Base-by-base conservation (phyloP, 64 coral and sea anemone genomes). In the Trachythela sp. region DNA sequence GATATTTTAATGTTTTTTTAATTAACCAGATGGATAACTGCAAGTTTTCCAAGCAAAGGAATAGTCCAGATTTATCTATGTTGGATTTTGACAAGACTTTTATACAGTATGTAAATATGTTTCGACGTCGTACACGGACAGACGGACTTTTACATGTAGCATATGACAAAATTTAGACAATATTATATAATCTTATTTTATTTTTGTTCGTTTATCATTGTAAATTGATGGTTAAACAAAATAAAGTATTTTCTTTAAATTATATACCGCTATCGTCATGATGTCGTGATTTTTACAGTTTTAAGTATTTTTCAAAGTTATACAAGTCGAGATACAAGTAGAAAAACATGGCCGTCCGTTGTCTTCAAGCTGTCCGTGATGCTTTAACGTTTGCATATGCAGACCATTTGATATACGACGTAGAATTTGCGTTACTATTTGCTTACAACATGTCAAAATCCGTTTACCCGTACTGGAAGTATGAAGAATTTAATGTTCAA, bases 401-500 rank as follows among this genome's bases (percentile, higher is more conserved):
- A 6, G 33, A 72, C 68, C n/a, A 72, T 26, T 72, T 72, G 68
- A 31, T 72, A 72, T 14, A 72, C 33, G 33, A 31, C 68, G 68
- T 31, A 31, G 68, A 72, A 72, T 72, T 31, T 26, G 68, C 33
- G n/a, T 35, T 72, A 1, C 68, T 72, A 31, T 29, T 13, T 13
- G 68, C 17, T 0, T 27, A 35, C 33, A 72, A 35, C 33, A 27
- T 31, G 9, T 72, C 68, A 4, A 27, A 0, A 35, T 35, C 68
- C 68, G 29, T 72, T 72, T 72, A 31, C 68, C 68, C 68, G 15
- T 72, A 31, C 33, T 72, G 68, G 68, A 72, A 87, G 15, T 92
- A 14, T 40, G 85, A 92, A 1, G 18, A 54, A 18, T 92, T 91
- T 64, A 33, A 52, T 27, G n/a, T 92, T 8, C 58, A 92, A 17